phyloP scores from a whole-genome alignment of 1,140 invertebrate genomes.

The Globodera ellingtonae region DNA sequence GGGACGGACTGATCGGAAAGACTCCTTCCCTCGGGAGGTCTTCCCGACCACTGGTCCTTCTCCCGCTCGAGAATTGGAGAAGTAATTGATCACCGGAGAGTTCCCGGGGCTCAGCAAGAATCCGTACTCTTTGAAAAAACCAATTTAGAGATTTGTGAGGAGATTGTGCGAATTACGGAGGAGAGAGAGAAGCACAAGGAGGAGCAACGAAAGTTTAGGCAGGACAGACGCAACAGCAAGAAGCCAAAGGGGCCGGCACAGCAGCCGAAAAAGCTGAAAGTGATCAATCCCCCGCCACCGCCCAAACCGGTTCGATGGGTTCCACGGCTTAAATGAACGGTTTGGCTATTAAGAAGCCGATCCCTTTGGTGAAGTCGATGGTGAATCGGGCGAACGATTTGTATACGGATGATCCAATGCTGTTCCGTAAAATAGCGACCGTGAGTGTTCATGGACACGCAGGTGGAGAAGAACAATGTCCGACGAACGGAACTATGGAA shows the following conservation, averaged over 20 bases:
- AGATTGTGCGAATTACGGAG: conserved; percentile 14
- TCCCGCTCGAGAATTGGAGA: too few relatives aligned
- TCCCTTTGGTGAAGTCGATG: conserved; percentile 6
- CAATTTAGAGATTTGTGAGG: neutral
- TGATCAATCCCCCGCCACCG: conserved; percentile 19
- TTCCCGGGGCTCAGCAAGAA: neutral
- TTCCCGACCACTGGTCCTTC: too few relatives aligned
- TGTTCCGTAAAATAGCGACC: conserved; percentile 2
- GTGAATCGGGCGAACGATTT: conserved; percentile 12
- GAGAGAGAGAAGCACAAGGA: conserved; percentile 6
- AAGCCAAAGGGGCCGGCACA: neutral
- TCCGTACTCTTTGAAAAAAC: neutral
- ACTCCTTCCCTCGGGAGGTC: too few relatives aligned
- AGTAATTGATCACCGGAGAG: too few relatives aligned
- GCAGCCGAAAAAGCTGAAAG: conserved; percentile 17
- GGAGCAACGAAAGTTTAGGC: neutral
- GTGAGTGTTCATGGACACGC: neutral
- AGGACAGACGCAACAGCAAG: neutral
- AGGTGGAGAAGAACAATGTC: neutral
- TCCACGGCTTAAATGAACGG: neutral
- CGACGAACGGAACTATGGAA: neutral
- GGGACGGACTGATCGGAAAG: too few relatives aligned
- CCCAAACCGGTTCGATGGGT: conserved; percentile 12
- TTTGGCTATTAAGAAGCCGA: conserved; percentile 17
- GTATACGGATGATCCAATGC: conserved; percentile 5